A percentile compares a stretch with the other conserved stretches of the same genome.
Conservation (phyloP, 2,113 vertebrate species). For the Anhinga anhinga region DNA sequence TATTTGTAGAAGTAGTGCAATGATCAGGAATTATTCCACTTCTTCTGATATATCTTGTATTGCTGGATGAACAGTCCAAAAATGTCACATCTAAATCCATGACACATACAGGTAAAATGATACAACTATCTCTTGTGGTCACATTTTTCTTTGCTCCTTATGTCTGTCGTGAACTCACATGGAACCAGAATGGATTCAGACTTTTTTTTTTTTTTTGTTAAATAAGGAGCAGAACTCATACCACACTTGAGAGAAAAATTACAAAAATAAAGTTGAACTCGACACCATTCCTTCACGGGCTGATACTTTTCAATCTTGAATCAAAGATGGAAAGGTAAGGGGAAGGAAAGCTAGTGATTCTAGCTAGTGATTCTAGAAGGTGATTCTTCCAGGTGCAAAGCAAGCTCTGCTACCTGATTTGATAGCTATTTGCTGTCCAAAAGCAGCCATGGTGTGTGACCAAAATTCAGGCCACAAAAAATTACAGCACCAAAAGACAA, state of each 20-base stretch:
- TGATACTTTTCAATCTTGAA: slow-evolving; percentile 54
- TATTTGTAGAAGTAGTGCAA: background rate
- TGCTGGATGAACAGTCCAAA: background rate
- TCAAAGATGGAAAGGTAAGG: slow-evolving; percentile 4
- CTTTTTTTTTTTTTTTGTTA: background rate
- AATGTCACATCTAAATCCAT: background rate
- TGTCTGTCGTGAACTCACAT: background rate
- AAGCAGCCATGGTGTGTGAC: background rate
- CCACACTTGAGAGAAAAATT: slow-evolving; percentile 11
- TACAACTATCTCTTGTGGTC: background rate
- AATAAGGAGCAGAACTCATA: background rate
- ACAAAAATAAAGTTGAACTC: background rate
- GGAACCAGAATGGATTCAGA: background rate
- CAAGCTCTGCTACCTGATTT: background rate
- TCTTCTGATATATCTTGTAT: background rate
- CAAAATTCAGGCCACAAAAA: background rate
- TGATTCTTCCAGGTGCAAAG: background rate
- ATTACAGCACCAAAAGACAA: background rate
- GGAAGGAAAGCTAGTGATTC: background rate
- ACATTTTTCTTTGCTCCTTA: background rate
- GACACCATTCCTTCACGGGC: background rate
- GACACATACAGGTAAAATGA: background rate
- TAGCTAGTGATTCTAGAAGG: too few species aligned
- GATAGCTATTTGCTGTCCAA: background rate
- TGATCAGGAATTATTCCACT: background rate